Evolutionary conservation across 2,113 vertebrate species (phyloP), one percentile per base, ranked within the genome.

Genomic region (Ictalurus furcatus): DNA sequence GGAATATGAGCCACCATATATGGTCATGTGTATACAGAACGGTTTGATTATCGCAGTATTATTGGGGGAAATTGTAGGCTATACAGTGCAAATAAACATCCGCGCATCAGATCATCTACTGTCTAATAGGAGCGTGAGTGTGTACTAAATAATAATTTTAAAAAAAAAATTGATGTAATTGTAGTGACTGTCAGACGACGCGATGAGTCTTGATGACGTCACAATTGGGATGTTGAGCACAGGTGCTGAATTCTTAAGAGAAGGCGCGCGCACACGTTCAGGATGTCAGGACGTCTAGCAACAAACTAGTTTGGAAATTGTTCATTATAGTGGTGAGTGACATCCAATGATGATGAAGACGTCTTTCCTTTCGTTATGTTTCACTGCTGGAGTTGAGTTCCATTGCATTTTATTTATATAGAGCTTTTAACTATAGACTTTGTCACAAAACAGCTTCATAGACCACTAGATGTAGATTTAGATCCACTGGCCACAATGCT

Each of bases 191-290:
- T 59, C n/a, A 59, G 67, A 28, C 16, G 84, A 85, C 12, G n/a
- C 2, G 21, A 16, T 78, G 19, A 63, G 37, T 17, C 73, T n/a
- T 48, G 54, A 63, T 87, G 85, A 87, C 73, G 37, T 87, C 73
- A 87, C 34, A 7, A 9, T 9, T 17, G 28, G 87, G 69, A 67
- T 76, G 65, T 25, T 65, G 58, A 89, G 80, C 11, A 76, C 23
- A 48, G 58, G 84, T 48, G 69, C 71, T 63, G 67, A 84, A 69
- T 44, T 69, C 76, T 16, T 79, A 25, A 48, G 23, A 44, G 74
- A 48, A 44, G 4, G 6, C 40, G 74, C 40, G 9, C 40, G 28
- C 40, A 1, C 76, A n/a, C 14, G 14, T 7, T 28, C 25, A 2
- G 48, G 23, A 28, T 76, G 1, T 40, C 71, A 21, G 23, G 52